Evolutionary conservation across 2,888 invertebrate genomes (phyloP), one percentile per base, ranked within the genome.

Genomic region (Meteorus cinctellus): DNA sequence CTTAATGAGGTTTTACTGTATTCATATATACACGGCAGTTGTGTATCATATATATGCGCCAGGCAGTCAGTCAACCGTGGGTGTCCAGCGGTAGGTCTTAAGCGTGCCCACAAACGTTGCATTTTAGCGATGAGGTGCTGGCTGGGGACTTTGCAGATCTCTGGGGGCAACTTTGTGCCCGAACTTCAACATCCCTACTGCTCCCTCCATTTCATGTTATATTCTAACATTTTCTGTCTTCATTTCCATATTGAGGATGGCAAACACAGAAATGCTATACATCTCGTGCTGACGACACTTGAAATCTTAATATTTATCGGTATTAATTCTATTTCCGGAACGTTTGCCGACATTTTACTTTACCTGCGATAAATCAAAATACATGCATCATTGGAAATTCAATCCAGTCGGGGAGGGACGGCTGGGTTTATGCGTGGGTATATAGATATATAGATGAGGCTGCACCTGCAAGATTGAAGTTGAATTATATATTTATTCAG

Each of bases 21-120:
- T 62, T 31, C n/a, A 29, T 62, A 14, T 62, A n/a, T 14, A 29
- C 10, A 55, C 27, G 14, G 31, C 14, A 16, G 27, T 10, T 62
- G n/a, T 62, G 27, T 14, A 62, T 27, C 19, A 6, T 31, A 29
- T 84, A 86, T 90, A 91, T 92, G 92, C 91, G 92, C 92, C 92
- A 91, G 90, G 89, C 89, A 91, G 92, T 88, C 90, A 80, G 75
- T 76, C 34, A 34, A 4, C 34, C 77, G 76, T 80, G 85, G 85
- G 84, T 91, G 89, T 90, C 89, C 79, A 79, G 77, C 81, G 78
- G 76, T 76, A 77, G 80, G 77, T 78, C 81, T 76, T 34, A 59
- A 74, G 79, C 77, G 81, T 79, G 78, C 77, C 80, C 75, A 70
- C 24, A 29, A 72, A 74, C 77, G 31, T 16, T 14, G 75, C 73